Evolutionary conservation across 2,797 vertebrate genomes (phyloP), one percentile per base, ranked within the genome.

Genomic region (Capromys pilorides): DNA sequence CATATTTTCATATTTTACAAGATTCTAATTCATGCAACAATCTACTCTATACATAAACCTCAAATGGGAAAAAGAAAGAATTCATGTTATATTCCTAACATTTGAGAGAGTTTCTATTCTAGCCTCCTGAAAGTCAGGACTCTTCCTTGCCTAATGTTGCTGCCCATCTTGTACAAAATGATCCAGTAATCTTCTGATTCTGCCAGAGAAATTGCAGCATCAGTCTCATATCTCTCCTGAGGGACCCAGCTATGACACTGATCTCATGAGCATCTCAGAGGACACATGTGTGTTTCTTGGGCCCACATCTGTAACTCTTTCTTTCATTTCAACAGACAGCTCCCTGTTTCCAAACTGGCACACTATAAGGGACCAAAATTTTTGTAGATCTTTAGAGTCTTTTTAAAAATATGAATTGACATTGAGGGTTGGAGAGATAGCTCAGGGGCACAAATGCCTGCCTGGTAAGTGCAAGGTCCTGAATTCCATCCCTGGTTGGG

Each of bases 1-100:
- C 86, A 28, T 71, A 84, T 87, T 91, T 89, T 89, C 64, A 84
- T 21, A 78, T 86, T 87, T 8, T 66, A 86, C 77, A 92, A 61
- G 28, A 77, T 41, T n/a, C 31, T 49, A 66, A 54, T 61, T 79
- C 14, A 0, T 85, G 54, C 64, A 59, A 2, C 12, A 24, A 73
- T 90, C 13, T 59, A 7, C 69, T 78, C n/a, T 57, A 54, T 1
- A 96, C 49, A 39, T 39, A 26, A 92, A 39, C 49, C 21, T 73
- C 10, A 26, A 69, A 39, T 39, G 73, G 28, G n/a, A 57, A 77
- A 87, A 73, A 71, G 26, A 87, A 91, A 0, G 31, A 66, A 41
- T 22, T 69, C 5, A 57, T 57, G 73, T 88, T 66, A 61, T 2
- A 54, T 26, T 9, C 31, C 2, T 31, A 78, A 28, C 26, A 28